Evolutionary conservation across 2,797 vertebrate genomes (phyloP).

Genomic region (Nothura maculosa): DNA sequence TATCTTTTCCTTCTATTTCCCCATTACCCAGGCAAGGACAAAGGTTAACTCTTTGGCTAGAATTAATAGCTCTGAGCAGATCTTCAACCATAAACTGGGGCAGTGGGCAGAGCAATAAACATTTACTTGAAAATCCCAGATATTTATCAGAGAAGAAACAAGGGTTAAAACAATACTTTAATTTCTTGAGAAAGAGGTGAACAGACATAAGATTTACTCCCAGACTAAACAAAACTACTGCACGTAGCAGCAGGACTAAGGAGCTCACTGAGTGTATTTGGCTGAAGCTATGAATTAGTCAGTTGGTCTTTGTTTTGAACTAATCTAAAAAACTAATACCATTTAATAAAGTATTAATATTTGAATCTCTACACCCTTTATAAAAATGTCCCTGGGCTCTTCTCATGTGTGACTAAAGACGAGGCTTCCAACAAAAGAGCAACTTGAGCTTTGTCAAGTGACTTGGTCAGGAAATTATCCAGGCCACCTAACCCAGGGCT

Average conservation of each 20-base stretch:
- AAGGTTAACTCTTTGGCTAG: neutral
- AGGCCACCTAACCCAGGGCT: neutral
- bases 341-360: neutral
- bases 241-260: neutral
- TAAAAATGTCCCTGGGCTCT: neutral
- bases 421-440: neutral
- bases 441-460: neutral
- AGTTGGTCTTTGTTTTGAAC: neutral
- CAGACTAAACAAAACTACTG: neutral
- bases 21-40: neutral
- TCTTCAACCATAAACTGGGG: neutral
- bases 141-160: neutral
- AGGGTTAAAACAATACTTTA: neutral
- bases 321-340: neutral
- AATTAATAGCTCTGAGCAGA: neutral
- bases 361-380: neutral
- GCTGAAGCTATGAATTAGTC: neutral
- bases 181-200: neutral
- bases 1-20: neutral
- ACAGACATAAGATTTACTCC: neutral
- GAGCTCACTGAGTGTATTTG: neutral
- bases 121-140: slow-evolving; percentile 12
- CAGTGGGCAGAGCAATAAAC: neutral
- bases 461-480: neutral
- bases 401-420: neutral